A percentile compares a stretch with the other conserved stretches of the same genome.
phyloP scores from a whole-genome alignment of 2,888 invertebrate species.

The Cerastis leucographa region DNA sequence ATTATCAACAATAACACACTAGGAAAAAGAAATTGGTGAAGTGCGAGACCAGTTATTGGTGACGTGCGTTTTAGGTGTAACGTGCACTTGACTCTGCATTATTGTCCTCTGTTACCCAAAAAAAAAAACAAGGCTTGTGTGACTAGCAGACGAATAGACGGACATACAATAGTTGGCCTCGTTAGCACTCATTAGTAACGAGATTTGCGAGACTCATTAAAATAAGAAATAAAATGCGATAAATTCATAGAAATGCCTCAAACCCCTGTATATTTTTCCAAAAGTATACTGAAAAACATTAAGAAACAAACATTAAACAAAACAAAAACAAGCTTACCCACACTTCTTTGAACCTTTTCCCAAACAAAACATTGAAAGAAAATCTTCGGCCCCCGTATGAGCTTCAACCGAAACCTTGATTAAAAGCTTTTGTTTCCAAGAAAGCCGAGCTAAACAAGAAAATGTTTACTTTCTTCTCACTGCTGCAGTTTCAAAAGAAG shows the following conservation, averaged over 20 bases:
- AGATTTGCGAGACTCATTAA: neutral
- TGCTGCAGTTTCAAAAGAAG: constrained; percentile 63
- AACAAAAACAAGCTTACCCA: constrained; percentile 23
- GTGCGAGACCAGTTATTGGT: no score
- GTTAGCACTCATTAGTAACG: neutral
- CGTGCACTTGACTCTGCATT: no score
- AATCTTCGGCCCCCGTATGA: constrained; percentile 49
- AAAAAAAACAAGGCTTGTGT: neutral
- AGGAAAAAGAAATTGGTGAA: neutral
- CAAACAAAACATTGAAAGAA: constrained; percentile 49
- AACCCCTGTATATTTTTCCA: neutral
- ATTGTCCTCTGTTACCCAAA: neutral
- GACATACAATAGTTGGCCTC: neutral
- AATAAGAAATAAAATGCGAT: neutral
- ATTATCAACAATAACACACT: neutral
- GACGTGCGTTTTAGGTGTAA: no score
- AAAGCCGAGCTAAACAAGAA: constrained; percentile 67
- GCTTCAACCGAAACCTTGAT: constrained; percentile 55
- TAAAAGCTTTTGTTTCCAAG: constrained; percentile 67
- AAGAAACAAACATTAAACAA: neutral
- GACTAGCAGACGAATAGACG: neutral
- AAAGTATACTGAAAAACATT: neutral
- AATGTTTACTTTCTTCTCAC: constrained; percentile 74
- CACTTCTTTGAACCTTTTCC: constrained; percentile 13
- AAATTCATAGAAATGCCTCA: neutral